phyloP scores from a whole-genome alignment of 2,113 vertebrate species.

The Lophochroa leadbeateri region DNA sequence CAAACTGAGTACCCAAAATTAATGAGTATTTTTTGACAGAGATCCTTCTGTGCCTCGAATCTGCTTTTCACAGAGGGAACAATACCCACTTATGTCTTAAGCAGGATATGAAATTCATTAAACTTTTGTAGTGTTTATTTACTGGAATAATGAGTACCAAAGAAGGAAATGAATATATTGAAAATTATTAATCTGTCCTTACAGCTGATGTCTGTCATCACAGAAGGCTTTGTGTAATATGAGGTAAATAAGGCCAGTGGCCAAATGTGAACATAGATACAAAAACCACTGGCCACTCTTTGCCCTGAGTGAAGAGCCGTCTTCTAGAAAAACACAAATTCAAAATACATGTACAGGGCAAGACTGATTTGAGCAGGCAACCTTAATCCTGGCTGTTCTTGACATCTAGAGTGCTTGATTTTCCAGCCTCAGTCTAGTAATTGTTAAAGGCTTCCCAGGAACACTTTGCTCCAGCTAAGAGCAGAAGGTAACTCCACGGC shows the following conservation, averaged over 20 bases:
- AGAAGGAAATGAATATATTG: constrained; percentile 9
- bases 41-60: background rate
- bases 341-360: background rate
- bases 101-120: constrained; percentile 43
- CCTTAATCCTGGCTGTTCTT: background rate
- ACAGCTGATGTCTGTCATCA: background rate
- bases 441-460: background rate
- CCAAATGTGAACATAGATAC: background rate
- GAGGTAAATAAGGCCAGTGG: background rate
- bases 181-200: background rate
- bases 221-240: background rate
- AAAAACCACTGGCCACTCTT: background rate
- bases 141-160: background rate
- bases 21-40: constrained; percentile 8
- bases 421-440: background rate
- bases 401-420: background rate
- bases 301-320: background rate
- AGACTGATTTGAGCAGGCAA: background rate
- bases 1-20: background rate
- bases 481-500: background rate
- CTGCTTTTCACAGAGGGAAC: background rate
- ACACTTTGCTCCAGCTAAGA: background rate
- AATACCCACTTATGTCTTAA: background rate
- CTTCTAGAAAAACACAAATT: background rate
- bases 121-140: constrained; percentile 8